Evolutionary conservation across 2,113 vertebrate genomes (phyloP).

Genomic region (Cercocebus atys): DNA sequence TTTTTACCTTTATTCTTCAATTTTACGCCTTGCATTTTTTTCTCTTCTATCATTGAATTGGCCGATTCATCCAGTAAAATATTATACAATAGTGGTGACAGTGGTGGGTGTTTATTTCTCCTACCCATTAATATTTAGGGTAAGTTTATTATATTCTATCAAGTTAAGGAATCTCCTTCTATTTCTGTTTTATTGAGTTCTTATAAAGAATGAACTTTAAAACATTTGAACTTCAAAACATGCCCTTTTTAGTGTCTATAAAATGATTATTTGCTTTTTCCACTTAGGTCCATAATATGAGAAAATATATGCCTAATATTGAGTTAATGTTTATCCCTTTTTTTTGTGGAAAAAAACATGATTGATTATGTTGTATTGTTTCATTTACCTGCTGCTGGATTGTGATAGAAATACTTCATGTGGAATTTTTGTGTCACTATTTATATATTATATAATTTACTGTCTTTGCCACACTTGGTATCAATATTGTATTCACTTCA

Average conservation of each 20-base stretch:
- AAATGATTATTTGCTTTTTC: not conserved
- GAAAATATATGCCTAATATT: not conserved
- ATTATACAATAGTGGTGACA: too few relatives aligned
- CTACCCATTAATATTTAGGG: not conserved
- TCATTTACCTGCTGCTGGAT: not conserved
- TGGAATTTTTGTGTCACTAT: not conserved
- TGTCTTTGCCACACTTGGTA: not conserved
- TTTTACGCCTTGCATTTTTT: not conserved
- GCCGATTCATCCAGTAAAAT: not conserved
- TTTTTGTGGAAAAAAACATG: not conserved
- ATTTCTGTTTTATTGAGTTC: not conserved
- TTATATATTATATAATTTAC: not conserved
- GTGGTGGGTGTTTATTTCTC: not conserved
- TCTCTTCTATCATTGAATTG: not conserved
- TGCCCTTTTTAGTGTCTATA: not conserved
- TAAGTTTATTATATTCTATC: not conserved
- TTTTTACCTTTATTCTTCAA: not conserved
- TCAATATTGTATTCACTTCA: not conserved
- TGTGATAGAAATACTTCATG: not conserved
- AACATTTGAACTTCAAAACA: not conserved
- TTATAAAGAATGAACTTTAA: not conserved
- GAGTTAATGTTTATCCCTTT: not conserved
- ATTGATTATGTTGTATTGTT: not conserved
- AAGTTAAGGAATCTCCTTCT: not conserved
- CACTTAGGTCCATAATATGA: not conserved